Percentiles rank a stretch among this genome's conserved stretches.
Conservation (phyloP, 2,797 vertebrate genomes). For the Eulemur albifrons region DNA sequence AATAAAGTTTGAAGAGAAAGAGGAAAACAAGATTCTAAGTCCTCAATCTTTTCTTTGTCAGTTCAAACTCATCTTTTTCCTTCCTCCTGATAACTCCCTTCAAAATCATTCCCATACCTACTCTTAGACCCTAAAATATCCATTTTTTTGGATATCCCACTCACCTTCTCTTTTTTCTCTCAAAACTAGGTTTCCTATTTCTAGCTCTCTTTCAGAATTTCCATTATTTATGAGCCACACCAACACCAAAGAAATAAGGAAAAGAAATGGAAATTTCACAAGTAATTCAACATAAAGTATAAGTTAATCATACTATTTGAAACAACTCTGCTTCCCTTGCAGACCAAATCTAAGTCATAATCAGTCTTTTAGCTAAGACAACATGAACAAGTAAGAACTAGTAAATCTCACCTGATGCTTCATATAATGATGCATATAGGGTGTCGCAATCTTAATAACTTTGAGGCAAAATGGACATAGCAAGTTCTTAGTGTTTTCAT, state of each 20-base stretch:
- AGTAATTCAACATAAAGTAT: constrained; percentile 15
- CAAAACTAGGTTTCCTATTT: background rate
- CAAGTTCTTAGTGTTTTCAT: constrained; percentile 97
- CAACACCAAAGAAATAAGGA: constrained; percentile 29
- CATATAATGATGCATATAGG: constrained; percentile 98
- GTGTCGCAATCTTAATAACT: constrained; percentile 94
- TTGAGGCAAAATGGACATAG: constrained; percentile 99
- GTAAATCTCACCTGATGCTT: constrained; percentile 93
- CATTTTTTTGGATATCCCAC: background rate
- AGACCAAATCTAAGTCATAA: constrained; percentile 33
- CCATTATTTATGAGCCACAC: background rate
- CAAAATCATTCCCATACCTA: background rate
- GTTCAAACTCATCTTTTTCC: background rate
- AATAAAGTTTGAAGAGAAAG: constrained; percentile 15
- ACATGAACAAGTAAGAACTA: constrained; percentile 40
- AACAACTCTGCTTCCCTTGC: background rate
- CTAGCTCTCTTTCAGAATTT: constrained; percentile 29
- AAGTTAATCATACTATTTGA: background rate
- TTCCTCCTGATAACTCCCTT: background rate
- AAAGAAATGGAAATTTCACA: constrained; percentile 51
- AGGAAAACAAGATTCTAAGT: background rate
- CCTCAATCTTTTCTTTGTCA: constrained; percentile 13
- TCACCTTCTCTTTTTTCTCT: background rate
- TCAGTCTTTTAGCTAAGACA: constrained; percentile 29
- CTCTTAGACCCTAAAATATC: background rate